Evolutionary conservation across 64 coral and sea anemone species (phyloP), one percentile per base, ranked within the genome.

Genomic region (Catalaphyllia jardinei): DNA sequence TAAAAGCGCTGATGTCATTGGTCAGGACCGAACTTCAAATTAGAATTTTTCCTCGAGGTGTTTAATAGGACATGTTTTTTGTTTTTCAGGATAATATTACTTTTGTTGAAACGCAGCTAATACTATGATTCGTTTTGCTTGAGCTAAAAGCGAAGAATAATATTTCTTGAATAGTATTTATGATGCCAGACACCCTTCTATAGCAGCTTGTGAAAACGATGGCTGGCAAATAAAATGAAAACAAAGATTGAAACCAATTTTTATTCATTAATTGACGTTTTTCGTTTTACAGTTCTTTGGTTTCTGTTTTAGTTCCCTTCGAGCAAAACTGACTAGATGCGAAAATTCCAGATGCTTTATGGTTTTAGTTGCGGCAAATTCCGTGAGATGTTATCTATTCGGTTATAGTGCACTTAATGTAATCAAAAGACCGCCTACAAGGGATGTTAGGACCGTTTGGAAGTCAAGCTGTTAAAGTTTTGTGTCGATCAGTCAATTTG

Each of bases 41-140:
- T 42, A 61, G 81, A 71, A 71, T 85, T 85, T 85, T 57, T 85
- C 81, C 62, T 71, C 39, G 81, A 85, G 63, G 81, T 85, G 81
- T 85, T 62, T 71, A 85, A 85, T 85, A 85, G 81, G 81, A 71
- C 81, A 20, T 67, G 33, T 71, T 57, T 57, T 85, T 82, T 39
- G 54, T 18, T 9, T 33, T 64, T 64, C 31, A 15, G 60, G 29
- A 62, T 42, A 71, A 85, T 67, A 71, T 71, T 67, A 69, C 81
- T 42, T 71, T 71, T 85, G 14, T 46, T 35, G 35, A 8, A 15
- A 18, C 62, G 50, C 4, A 38, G 31, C 65, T 79, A 79, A 50
- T 46, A 57, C 11, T 55, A 57, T 79, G 51, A 79, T 55, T 79
- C 76, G 76, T 79, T 57, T 85, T 51, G 22, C 81, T 27, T n/a